Conservation (phyloP, 1,140 invertebrate species). For the Hydropsyche tenuis region DNA sequence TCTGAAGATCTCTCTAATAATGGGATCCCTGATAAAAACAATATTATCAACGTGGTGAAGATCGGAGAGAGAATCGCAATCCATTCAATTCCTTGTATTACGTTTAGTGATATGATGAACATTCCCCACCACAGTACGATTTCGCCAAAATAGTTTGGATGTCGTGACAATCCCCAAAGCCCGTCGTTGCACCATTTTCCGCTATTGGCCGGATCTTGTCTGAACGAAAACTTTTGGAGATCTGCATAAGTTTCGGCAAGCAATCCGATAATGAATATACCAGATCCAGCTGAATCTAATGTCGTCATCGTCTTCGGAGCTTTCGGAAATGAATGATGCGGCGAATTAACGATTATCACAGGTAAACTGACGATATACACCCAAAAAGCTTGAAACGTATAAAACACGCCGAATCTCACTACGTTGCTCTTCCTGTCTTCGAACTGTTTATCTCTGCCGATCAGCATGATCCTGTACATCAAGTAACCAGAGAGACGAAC, state of each 20-base stretch:
- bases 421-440: slow-evolving; percentile 87
- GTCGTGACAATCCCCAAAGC: slow-evolving; percentile 87
- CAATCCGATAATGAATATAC: slow-evolving; percentile 83
- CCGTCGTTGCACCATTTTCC: slow-evolving; percentile 91
- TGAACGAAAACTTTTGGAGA: slow-evolving; percentile 89
- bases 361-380: slow-evolving; percentile 91
- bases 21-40: slow-evolving; percentile 88
- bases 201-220: slow-evolving; percentile 83
- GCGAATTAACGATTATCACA: slow-evolving; percentile 90
- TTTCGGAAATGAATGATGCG: slow-evolving; percentile 76
- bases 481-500: slow-evolving; percentile 82
- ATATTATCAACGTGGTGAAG: slow-evolving; percentile 86
- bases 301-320: slow-evolving; percentile 84
- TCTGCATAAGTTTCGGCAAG: slow-evolving; percentile 89
- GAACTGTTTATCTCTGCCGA: slow-evolving; percentile 88
- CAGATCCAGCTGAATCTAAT: slow-evolving; percentile 82
- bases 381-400: slow-evolving; percentile 94
- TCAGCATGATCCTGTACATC: slow-evolving; percentile 85
- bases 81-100: slow-evolving; percentile 82
- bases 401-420: slow-evolving; percentile 87
- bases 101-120: slow-evolving; percentile 87
- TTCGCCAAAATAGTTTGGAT: slow-evolving; percentile 96
- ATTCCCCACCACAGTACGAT: slow-evolving; percentile 94
- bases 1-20: slow-evolving; percentile 84
- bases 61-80: slow-evolving; percentile 85